Evolutionary conservation across 1,140 invertebrate genomes (phyloP), one percentile per base, ranked within the genome.

Genomic region (Dendroctonus ponderosae): DNA sequence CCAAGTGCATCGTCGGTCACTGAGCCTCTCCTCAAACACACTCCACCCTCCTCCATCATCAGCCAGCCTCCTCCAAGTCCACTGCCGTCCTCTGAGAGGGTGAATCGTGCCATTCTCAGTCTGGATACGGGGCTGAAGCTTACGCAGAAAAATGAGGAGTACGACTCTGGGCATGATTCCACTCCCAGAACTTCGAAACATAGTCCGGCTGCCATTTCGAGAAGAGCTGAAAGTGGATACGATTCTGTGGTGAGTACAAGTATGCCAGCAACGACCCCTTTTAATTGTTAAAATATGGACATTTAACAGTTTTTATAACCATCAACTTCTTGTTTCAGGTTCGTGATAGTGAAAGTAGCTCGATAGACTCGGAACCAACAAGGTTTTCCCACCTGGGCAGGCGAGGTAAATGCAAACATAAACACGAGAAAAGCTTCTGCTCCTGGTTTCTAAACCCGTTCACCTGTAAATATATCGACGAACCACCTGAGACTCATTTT

Each of bases 171-270:
- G 0, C 89, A 91, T 67, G 90, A 91, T 70, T 83, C 83, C 5
- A 89, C 89, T 50, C 91, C 86, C 51, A 84, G 90, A 6, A 90
- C 89, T 14, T 87, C 89, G 2, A 91, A 91, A 77, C 86, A 90
- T 67, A 90, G 89, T 62, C 86, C 86, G 0, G 86, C 86, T 0
- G 88, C 87, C 0, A 84, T 90, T 8, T 89, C 88, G 0, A 81
- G 88, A 71, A 83, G 88, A 14, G 89, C 89, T 2, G 90, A 92
- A 76, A 94, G 92, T 74, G 93, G 93, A 3, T 95, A 96, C 75
- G 93, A 95, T 73, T 94, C 90, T 73, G 89, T 95, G 62, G 87
- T 92, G 2, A 80, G 64, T 52, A 41, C 12, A 5, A 8, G 14
- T 43, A 26, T 26, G 26, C 1, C 26, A 26, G 26, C 1, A 26